A percentile compares a stretch with the other conserved stretches of the same genome.
phyloP scores from a whole-genome alignment of 2,113 vertebrate genomes.

The Narcine bancroftii region DNA sequence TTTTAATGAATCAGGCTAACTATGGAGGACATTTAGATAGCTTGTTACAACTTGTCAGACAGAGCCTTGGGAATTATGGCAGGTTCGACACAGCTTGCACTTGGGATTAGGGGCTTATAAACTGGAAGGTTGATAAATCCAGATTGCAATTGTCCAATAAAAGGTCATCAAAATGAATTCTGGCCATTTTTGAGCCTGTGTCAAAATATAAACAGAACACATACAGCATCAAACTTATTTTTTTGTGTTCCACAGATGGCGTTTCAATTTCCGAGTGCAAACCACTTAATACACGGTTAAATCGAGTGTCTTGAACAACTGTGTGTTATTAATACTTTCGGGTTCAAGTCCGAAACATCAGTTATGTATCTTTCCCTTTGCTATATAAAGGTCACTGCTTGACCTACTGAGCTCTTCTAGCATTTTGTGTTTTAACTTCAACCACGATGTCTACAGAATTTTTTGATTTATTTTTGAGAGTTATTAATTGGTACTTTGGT shows the following conservation, averaged over 20 bases:
- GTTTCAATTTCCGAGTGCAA: not conserved
- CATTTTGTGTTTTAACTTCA: too few relatives aligned
- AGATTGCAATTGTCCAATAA: not conserved
- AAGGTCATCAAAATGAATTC: not conserved
- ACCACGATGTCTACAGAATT: too few relatives aligned
- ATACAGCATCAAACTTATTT: not conserved
- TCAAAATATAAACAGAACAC: too few relatives aligned
- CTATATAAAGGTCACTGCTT: too few relatives aligned
- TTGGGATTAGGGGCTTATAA: not conserved
- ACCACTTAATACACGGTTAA: not conserved
- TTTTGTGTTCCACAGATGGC: not conserved
- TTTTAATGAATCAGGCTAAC: not conserved
- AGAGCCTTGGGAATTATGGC: not conserved
- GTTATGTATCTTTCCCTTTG: too few relatives aligned
- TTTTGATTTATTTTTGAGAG: too few relatives aligned
- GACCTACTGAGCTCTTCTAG: too few relatives aligned
- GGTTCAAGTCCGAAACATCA: too few relatives aligned
- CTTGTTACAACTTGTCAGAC: not conserved
- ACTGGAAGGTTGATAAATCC: not conserved
- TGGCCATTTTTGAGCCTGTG: too few relatives aligned
- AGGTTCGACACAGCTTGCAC: not conserved
- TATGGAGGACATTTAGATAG: not conserved
- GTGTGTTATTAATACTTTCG: not conserved
- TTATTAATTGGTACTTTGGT: not conserved
- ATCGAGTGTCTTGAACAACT: not conserved